phyloP scores from a whole-genome alignment of 2,888 invertebrate species.

The Chydorus sphaericus region DNA sequence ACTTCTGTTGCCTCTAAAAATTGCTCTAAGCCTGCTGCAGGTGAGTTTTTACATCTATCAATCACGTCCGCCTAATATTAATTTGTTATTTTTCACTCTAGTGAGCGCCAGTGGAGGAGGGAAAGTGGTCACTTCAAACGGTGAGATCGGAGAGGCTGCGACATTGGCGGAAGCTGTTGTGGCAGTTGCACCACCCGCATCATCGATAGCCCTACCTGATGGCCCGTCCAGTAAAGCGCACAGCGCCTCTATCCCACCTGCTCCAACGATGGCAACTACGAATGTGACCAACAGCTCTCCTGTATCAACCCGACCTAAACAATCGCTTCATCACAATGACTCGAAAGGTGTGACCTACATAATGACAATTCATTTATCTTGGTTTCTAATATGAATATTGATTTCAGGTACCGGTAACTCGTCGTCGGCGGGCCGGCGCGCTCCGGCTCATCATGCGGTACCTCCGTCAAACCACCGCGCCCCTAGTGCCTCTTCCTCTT shows the following conservation, averaged over 20 bases:
- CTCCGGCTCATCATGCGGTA: not conserved
- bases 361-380: too few relatives aligned
- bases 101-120: not conserved
- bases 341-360: not conserved
- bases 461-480: not conserved
- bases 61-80: not conserved
- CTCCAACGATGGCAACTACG: too few relatives aligned
- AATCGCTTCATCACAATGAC: not conserved
- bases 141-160: not conserved
- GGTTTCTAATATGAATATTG: not conserved
- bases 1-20: not conserved
- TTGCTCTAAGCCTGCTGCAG: not conserved
- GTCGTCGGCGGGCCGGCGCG: not conserved
- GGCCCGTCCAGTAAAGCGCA: not conserved
- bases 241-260: too few relatives aligned
- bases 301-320: not conserved
- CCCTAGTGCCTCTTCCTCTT: constrained; percentile 2
- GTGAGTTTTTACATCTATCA: too few relatives aligned
- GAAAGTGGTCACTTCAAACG: not conserved
- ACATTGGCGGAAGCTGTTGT: too few relatives aligned
- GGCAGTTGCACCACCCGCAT: not conserved
- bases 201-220: not conserved
- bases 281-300: not conserved
- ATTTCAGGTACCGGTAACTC: not conserved
- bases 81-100: not conserved